Evolutionary conservation across 2,797 vertebrate species (phyloP).

Genomic region (Malurus splendens): DNA sequence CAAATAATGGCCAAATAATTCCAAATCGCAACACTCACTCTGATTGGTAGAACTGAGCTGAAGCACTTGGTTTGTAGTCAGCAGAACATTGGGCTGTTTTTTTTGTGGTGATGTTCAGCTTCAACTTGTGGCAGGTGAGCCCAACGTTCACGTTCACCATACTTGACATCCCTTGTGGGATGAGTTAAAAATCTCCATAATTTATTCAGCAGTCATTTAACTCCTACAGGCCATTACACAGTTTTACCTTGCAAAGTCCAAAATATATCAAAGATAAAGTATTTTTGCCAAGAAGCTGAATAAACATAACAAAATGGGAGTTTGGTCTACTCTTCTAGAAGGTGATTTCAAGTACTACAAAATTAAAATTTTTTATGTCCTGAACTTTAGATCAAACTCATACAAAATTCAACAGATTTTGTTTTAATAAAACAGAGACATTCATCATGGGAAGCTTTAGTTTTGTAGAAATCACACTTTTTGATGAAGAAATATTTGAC

Average conservation of each 20-base stretch:
- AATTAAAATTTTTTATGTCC: neutral
- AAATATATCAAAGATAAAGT: neutral
- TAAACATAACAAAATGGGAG: neutral
- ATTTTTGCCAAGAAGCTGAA: neutral
- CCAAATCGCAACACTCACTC: neutral
- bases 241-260: neutral
- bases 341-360: neutral
- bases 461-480: neutral
- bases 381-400: neutral
- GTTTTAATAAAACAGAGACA: neutral
- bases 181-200: neutral
- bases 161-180: neutral
- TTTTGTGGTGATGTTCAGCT: neutral
- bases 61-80: neutral
- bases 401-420: neutral
- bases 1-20: conserved; percentile 13
- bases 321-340: neutral
- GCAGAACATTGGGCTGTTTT: neutral
- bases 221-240: neutral
- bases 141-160: rapidly evolving
- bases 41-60: neutral
- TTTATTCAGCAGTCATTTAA: neutral
- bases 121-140: neutral
- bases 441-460: neutral
- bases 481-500: neutral